Base-by-base conservation (phyloP, 2,113 vertebrate species). In the Nannospalax galili region DNA sequence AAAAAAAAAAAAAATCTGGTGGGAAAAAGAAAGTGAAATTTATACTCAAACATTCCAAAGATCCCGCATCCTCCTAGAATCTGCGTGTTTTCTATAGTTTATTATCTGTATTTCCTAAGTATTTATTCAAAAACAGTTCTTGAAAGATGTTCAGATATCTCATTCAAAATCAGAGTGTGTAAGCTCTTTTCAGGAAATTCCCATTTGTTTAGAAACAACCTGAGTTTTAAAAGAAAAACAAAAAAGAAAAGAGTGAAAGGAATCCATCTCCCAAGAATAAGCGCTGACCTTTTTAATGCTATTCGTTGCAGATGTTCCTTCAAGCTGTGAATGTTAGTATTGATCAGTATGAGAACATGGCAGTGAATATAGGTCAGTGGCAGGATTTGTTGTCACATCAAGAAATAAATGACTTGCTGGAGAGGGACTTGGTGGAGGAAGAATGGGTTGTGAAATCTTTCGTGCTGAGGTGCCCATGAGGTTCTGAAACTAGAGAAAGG, bases 371-470 rank as follows among this genome's bases (percentile, higher is more conserved):
- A 93, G 90, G 92, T 95, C 87, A 92, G 93, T 26, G 37, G n/a
- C 60, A 48, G 70, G 70, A 89, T 84, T 30, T 89, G 87, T 79
- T 74, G 70, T 37, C 90, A 45, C 65, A 72, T 93, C 62, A 88
- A 67, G 84, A 95, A 94, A 90, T 62, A 84, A 96, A 87, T 84
- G 93, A 92, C 62, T 91, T 91, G 40, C 84, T 80, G 90, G 91
- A 92, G n/a, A 65, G 78, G 74, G 48, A 72, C 22, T 56, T 70
- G 10, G 22, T 52, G 0, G 40, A 95, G 64, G 72, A 28, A 73
- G 92, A 92, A 85, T 56, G 56, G 70, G 75, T 48, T 62, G 81
- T 75, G 90, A 84, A 84, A 87, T 52, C 35, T 58, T 58, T 81
- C 77, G 32, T 35, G 45, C 94, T 96, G 78, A 8, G 52, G 81